phyloP scores from a whole-genome alignment of 2,113 vertebrate species.

The Formicarius rufipectus region DNA sequence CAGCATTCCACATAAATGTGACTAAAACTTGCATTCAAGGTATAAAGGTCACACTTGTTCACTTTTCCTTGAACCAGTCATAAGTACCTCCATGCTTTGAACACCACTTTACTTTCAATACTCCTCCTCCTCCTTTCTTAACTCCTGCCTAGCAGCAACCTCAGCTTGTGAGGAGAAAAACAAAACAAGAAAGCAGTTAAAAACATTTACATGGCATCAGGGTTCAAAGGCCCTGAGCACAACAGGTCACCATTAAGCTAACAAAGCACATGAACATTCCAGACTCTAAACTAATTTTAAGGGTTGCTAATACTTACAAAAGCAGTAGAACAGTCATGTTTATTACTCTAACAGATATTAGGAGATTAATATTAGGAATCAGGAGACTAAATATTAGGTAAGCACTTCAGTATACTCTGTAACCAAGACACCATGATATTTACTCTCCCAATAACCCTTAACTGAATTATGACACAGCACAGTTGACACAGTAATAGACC shows the following conservation, averaged over 20 bases:
- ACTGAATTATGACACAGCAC: fast-evolving
- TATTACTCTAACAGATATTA: neutral
- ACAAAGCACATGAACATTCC: neutral
- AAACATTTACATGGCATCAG: neutral
- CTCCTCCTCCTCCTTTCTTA: neutral
- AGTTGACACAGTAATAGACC: neutral
- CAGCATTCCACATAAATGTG: neutral
- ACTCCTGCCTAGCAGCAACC: neutral
- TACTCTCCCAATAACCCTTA: neutral
- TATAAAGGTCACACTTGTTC: neutral
- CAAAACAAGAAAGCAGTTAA: neutral
- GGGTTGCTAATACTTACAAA: neutral
- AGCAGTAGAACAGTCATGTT: neutral
- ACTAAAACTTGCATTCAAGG: neutral
- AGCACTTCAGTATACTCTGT: neutral
- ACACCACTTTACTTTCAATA: neutral
- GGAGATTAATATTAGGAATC: neutral
- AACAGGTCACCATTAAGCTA: neutral
- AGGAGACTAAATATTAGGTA: neutral
- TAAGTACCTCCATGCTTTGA: neutral
- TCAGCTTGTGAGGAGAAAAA: neutral
- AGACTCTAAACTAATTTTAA: neutral
- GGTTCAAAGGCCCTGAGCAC: neutral
- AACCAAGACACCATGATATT: neutral
- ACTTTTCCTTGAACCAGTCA: neutral